Base-by-base conservation (phyloP, 2,797 vertebrate species). In the Hydrolagus colliei region DNA sequence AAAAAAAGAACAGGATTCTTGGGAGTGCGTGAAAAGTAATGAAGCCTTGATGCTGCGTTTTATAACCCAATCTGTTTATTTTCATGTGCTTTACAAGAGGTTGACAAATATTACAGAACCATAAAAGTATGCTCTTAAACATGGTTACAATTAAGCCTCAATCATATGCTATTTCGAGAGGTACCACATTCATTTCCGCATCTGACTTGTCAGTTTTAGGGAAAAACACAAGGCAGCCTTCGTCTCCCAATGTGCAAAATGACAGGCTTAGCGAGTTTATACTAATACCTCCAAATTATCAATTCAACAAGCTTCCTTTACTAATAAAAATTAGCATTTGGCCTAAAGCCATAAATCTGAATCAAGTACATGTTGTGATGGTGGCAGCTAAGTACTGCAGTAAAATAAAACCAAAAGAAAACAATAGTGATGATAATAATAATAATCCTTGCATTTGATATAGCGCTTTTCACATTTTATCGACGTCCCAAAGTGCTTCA, bases 191-290 rank as follows among this genome's bases (percentile, higher is more conserved):
- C 62, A 79, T 79, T 79, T 79, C 61, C 77, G 63, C 27, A 10
- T 62, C 61, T 22, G 77, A 79, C n/a, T 79, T 79, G 61, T 63
- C 77, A 79, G 77, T 27, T 79, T 63, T 63, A 65, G n/a, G 75
- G 22, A 79, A 52, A 52, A 63, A 16, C 63, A 79, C 61, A 79
- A 63, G 61, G n/a, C 41, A 79, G 61, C n/a, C 63, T 79, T 11
- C 73, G 41, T 61, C 75, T 52, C 52, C 75, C 61, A 20, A 77
- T 77, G 20, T 77, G 52, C 41, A 77, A 4, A 77, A n/a, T n/a
- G 75, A 61, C 18, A 20, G 75, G 35, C 52, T 77, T n/a, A 61
- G 75, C 4, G 20, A 77, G n/a, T 59, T 35, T 35, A 78, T 2
- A 78, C 16, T 52, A 11, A 27, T 79, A 22, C 22, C 4, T 79